Conservation (phyloP, 2,113 vertebrate genomes). For the Nycticryphes semicollaris region DNA sequence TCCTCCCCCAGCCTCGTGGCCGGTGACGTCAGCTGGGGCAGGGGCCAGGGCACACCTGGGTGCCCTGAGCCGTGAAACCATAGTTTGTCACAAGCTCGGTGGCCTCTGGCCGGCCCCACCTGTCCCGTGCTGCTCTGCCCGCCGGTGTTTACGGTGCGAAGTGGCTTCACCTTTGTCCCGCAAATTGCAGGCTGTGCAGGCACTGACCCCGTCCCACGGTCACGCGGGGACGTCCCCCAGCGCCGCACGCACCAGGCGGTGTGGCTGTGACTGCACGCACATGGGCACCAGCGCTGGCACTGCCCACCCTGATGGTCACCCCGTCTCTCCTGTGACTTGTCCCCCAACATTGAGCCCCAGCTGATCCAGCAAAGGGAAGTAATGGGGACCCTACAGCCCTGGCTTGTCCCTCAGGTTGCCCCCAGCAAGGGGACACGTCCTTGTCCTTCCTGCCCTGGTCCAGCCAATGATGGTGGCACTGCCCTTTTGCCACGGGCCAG, state of each 20-base stretch:
- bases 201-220: not conserved
- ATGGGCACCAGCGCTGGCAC: accelerated
- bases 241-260: not conserved
- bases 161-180: constrained; percentile 1
- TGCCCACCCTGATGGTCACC: not conserved
- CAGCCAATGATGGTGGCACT: not conserved
- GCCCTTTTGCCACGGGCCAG: not conserved
- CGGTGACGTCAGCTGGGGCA: not conserved
- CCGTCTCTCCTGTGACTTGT: accelerated
- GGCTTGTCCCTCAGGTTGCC: not conserved
- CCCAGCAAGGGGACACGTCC: accelerated
- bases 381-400: not conserved
- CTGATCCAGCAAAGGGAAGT: not conserved
- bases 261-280: accelerated
- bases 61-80: not conserved
- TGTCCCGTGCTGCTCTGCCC: not conserved
- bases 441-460: not conserved
- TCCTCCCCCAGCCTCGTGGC: not conserved
- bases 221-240: not conserved
- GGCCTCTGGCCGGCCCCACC: not conserved
- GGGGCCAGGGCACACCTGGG: not conserved
- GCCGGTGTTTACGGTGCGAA: accelerated
- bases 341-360: accelerated
- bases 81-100: not conserved
- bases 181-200: accelerated